These are phyloP conservation scores for Xerus rutilus DNA, from an alignment of 2,797 vertebrate species.

Conservation along the genomic window DNA sequence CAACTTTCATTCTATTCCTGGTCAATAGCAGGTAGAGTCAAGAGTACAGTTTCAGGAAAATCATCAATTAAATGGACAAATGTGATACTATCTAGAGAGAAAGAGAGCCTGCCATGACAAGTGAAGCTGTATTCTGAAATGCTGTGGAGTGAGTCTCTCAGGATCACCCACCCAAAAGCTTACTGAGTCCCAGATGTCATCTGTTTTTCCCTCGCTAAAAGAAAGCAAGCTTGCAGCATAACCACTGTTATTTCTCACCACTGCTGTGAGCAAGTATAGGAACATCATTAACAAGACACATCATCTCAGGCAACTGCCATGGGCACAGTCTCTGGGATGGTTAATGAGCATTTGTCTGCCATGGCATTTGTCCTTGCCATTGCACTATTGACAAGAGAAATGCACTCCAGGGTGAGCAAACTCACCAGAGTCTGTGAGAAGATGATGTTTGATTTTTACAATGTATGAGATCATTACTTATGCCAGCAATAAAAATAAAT, in stretches of 20 bases:
- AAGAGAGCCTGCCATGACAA: neutral
- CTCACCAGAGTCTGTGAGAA: neutral
- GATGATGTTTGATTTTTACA: slow-evolving; percentile 5
- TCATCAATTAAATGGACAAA: neutral
- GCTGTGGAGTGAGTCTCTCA: neutral
- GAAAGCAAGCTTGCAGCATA: slow-evolving; percentile 18
- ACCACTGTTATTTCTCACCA: neutral
- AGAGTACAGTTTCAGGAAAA: neutral
- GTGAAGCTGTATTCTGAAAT: neutral
- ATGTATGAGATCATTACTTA: neutral
- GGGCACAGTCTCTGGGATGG: neutral
- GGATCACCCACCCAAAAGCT: neutral
- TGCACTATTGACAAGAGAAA: neutral
- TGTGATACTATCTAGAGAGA: neutral
- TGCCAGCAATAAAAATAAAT: neutral
- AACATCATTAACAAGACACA: neutral
- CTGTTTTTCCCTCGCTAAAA: neutral
- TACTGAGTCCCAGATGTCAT: neutral
- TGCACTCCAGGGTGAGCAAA: neutral
- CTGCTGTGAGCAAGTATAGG: neutral
- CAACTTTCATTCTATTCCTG: neutral
- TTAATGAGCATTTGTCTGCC: neutral
- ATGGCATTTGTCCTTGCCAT: neutral
- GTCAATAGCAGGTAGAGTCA: neutral
- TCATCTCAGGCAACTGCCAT: neutral